Conservation (phyloP, 2,888 invertebrate genomes). For the Rhabditoides inermis region DNA sequence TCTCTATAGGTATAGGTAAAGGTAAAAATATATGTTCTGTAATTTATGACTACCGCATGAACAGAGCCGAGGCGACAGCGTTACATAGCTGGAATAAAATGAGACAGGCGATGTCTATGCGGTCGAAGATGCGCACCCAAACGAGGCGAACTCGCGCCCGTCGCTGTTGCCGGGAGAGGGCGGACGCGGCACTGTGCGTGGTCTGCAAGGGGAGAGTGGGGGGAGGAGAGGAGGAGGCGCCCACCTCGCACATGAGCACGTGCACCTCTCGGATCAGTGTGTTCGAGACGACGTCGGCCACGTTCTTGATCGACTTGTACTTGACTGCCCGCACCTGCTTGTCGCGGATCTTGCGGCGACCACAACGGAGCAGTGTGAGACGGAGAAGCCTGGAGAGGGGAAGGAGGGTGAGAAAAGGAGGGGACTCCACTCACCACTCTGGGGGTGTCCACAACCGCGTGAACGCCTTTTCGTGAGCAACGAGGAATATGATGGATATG, state of each 20-base stretch:
- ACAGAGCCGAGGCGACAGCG: slow-evolving; percentile 8
- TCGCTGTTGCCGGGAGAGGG: too few relatives aligned
- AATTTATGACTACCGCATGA: slow-evolving; percentile 9
- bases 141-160: background rate
- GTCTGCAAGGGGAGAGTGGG: background rate
- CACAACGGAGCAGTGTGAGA: slow-evolving; percentile 4
- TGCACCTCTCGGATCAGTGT: slow-evolving; percentile 2
- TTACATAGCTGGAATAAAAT: slow-evolving; percentile 9
- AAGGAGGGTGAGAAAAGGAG: background rate
- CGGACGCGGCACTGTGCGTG: background rate
- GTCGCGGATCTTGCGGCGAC: too few relatives aligned
- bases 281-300: too few relatives aligned
- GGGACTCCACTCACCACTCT: slow-evolving; percentile 4
- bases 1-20: too few relatives aligned
- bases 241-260: slow-evolving; percentile 7
- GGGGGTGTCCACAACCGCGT: slow-evolving; percentile 7
- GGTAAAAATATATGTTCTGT: too few relatives aligned
- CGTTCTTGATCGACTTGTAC: too few relatives aligned
- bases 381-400: slow-evolving; percentile 5
- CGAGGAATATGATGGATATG: slow-evolving; percentile 5
- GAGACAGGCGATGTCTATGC: slow-evolving; percentile 6
- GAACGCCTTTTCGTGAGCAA: slow-evolving; percentile 8
- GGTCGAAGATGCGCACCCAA: slow-evolving; percentile 10
- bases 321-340: too few relatives aligned
- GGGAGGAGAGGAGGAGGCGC: too few relatives aligned